phyloP scores from a whole-genome alignment of 2,888 invertebrate genomes.

The Tipula unca region DNA sequence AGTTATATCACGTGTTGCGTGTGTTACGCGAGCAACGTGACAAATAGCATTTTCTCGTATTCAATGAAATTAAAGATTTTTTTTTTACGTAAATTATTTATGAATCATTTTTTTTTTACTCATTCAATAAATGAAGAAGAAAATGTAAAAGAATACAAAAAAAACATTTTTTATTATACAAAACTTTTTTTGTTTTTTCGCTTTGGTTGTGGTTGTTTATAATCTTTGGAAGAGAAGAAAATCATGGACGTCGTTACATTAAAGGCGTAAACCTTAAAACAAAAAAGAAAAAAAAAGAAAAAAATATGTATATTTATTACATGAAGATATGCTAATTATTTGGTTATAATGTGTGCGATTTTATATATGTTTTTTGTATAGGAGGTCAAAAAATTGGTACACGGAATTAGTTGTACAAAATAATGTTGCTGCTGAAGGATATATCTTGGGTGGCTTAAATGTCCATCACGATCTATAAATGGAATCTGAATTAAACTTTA shows the following conservation, averaged over 20 bases:
- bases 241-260: constrained; percentile 8
- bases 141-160: background rate
- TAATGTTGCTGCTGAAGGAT: too few species aligned
- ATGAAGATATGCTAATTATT: constrained; percentile 14
- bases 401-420: too few species aligned
- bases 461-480: too few species aligned
- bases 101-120: background rate
- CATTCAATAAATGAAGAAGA: background rate
- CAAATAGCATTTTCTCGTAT: background rate
- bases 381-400: background rate
- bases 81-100: constrained; percentile 14
- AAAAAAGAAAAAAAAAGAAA: background rate
- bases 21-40: background rate
- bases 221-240: constrained; percentile 8
- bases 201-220: background rate
- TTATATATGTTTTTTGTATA: background rate
- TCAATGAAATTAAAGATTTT: constrained; percentile 3
- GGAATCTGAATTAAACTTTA: too few species aligned
- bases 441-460: too few species aligned
- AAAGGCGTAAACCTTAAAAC: background rate
- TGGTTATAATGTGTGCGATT: background rate
- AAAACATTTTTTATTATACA: background rate
- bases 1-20: background rate
- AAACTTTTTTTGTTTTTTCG: background rate
- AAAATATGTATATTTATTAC: background rate